Evolutionary conservation across 2,797 vertebrate species (phyloP).

Genomic region (Arctocebus calabarensis): DNA sequence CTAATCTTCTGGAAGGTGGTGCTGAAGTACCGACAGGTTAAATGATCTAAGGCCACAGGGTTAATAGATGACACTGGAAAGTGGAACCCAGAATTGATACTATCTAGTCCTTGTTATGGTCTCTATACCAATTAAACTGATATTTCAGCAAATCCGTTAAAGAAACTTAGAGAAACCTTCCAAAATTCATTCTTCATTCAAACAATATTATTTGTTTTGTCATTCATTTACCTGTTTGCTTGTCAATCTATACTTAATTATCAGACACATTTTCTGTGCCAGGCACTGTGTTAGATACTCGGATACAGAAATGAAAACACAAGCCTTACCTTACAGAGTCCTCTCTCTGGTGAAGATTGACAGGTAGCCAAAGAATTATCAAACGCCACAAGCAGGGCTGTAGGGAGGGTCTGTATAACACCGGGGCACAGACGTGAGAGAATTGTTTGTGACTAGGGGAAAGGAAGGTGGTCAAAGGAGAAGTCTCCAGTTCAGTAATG

Average conservation of each 20-base stretch:
- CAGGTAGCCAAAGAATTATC: neutral
- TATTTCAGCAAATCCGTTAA: neutral
- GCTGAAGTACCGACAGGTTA: neutral
- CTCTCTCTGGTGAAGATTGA: neutral
- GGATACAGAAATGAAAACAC: neutral
- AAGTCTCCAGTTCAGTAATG: neutral
- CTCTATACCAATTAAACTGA: neutral
- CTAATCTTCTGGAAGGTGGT: neutral
- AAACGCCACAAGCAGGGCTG: neutral
- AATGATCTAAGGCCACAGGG: neutral
- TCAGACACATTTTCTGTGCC: neutral
- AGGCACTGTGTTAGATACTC: neutral
- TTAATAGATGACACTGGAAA: neutral
- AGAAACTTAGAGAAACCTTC: constrained; percentile 22
- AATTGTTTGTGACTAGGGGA: neutral
- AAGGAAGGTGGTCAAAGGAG: neutral
- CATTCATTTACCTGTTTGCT: neutral
- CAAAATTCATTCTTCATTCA: constrained; percentile 13
- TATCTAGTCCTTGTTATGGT: neutral
- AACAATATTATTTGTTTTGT: neutral
- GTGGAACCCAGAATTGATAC: neutral
- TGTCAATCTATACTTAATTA: neutral
- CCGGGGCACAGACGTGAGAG: neutral
- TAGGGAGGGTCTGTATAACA: neutral
- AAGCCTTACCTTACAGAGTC: neutral